A percentile compares a stretch with the other conserved stretches of the same genome.
Conservation (phyloP, 2,797 vertebrate species). For the Microctenopoma lineatum region DNA sequence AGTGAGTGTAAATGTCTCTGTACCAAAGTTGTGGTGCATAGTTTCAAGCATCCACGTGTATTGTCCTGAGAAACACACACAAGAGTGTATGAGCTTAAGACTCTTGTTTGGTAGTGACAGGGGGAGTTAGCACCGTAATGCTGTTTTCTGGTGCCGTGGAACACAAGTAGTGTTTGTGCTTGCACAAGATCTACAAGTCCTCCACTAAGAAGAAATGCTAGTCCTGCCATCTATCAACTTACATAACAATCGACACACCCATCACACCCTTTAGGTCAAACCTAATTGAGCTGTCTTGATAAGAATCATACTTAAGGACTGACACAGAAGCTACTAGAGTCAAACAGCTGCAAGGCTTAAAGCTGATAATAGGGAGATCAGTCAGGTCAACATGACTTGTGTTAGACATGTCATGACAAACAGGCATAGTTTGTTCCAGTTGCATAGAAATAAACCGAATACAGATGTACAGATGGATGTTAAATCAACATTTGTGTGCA, state of each 20-base stretch:
- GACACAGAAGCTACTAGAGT: conserved; percentile 33
- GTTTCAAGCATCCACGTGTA: conserved; percentile 45
- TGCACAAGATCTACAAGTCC: conserved; percentile 30
- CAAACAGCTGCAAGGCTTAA: conserved; percentile 7
- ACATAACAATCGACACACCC: conserved; percentile 1
- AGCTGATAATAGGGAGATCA: conserved; percentile 19
- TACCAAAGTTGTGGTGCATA: conserved; percentile 29
- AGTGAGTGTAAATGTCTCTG: conserved; percentile 36
- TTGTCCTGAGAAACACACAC: conserved; percentile 38
- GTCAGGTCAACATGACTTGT: conserved; percentile 18
- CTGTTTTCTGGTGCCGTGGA: conserved; percentile 31
- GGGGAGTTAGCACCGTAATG: conserved; percentile 38
- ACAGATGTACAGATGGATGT: conserved; percentile 22
- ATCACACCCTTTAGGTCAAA: conserved; percentile 8
- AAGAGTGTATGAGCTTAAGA: conserved; percentile 18
- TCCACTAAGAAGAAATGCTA: conserved; percentile 8
- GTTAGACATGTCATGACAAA: conserved; percentile 24
- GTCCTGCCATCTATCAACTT: conserved; percentile 37
- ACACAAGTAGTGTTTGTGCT: conserved; percentile 21
- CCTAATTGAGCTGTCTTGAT: conserved; percentile 40
- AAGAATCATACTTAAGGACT: conserved; percentile 21
- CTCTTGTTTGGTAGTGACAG: conserved; percentile 48
- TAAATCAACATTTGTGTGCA: conserved; percentile 30
- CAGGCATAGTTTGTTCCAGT: not conserved
- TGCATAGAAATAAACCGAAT: conserved; percentile 21